Base-by-base conservation (phyloP, 1,140 invertebrate genomes). In the Drosophila pallidifrons region DNA sequence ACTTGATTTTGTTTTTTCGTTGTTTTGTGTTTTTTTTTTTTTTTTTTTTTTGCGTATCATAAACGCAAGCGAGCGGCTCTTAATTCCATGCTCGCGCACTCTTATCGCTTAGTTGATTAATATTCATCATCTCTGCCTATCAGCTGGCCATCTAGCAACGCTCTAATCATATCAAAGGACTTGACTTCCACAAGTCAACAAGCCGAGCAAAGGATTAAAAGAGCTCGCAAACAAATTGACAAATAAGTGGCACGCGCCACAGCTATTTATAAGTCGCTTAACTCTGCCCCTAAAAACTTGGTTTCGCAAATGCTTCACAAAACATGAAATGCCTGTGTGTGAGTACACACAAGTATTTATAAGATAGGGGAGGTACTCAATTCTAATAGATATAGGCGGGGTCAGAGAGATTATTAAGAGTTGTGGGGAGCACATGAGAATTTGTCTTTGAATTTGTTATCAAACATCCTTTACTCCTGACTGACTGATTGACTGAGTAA, bases 131-230 rank as follows among this genome's bases (percentile, higher is more conserved):
- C 30, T 57, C 45, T 13, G 28, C 7, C n/a, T 70, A 69, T 69
- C 64, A 25, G 52, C n/a, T 35, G 64, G n/a, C 16, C 63, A 58
- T 61, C 58, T 47, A 11, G 46, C 7, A 57, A 8, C 20, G 25
- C 7, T 55, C 60, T 76, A 78, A 77, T 87, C 72, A 87, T 88
- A 83, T 88, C 83, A 88, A 88, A 88, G 85, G 67, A 70, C 64
- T 81, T 69, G 82, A 78, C 67, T 81, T 69, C 58, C 54, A 41
- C 20, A 15, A 30, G 28, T 6, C 28, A 54, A 60, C 47, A 47
- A 8, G 10, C 16, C 43, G 74, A 58, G 60, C 43, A 79, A 65
- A 64, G 85, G 80, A 78, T 88, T 87, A 87, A 69, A 66, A 63
- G 32, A 30, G 41, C 55, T 64, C 57, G 73, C 47, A 32, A 52